These are phyloP conservation scores for Rhabdomys pumilio DNA, from an alignment of 2,797 vertebrate genomes.

Conservation along the genomic window DNA sequence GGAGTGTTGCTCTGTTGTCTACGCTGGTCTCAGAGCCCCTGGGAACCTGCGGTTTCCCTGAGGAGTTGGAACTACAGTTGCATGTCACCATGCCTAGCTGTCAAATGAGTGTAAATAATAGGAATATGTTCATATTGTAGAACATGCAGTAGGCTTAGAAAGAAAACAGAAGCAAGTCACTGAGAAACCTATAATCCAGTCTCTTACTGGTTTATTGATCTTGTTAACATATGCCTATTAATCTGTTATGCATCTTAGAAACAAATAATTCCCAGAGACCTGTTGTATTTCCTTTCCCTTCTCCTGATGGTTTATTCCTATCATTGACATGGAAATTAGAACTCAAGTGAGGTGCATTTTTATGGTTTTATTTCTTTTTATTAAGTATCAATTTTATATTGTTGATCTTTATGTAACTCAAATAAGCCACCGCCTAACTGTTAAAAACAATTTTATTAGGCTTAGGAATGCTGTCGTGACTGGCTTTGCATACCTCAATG, in stretches of 20 bases:
- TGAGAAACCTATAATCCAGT: neutral
- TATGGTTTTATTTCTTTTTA: conserved; percentile 13
- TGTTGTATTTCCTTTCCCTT: neutral
- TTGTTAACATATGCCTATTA: neutral
- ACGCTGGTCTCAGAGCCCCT: neutral
- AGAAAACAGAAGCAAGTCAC: conserved; percentile 29
- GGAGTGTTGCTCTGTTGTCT: neutral
- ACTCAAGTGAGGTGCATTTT: conserved; percentile 18
- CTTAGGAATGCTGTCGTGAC: neutral
- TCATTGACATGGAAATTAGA: conserved; percentile 36
- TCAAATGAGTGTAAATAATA: conserved; percentile 54
- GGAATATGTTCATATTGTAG: neutral
- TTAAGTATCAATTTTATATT: conserved; percentile 60
- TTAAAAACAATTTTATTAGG: conserved; percentile 44
- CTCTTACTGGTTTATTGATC: neutral
- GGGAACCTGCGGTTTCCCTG: neutral
- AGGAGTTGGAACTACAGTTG: neutral
- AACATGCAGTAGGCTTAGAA: conserved; percentile 44
- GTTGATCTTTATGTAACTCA: conserved; percentile 14
- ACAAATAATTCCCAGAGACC: neutral
- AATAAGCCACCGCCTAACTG: neutral
- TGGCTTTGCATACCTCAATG: neutral
- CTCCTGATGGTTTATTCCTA: neutral
- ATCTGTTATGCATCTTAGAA: conserved; percentile 22
- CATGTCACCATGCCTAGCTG: neutral